These are phyloP conservation scores for Oligia strigilis DNA, from an alignment of 2,888 invertebrate genomes.

Conservation along the genomic window DNA sequence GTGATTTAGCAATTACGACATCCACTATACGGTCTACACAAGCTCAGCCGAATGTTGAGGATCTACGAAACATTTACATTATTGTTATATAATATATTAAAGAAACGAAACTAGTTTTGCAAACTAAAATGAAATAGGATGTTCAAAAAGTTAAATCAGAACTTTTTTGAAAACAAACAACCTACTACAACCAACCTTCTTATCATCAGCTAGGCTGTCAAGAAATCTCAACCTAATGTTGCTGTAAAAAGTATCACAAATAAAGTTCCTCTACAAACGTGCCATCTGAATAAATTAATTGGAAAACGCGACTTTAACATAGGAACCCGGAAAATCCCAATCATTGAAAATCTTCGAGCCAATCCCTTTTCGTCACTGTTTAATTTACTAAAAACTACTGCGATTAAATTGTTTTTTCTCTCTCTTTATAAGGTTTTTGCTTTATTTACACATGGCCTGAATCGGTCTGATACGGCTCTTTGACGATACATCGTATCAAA, in stretches of 20 bases:
- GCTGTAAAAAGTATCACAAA: slow-evolving; percentile 47
- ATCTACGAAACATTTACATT: slow-evolving; percentile 15
- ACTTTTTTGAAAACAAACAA: not conserved
- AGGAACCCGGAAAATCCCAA: slow-evolving; percentile 51
- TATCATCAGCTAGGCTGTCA: slow-evolving; percentile 1
- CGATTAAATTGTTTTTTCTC: slow-evolving; percentile 38
- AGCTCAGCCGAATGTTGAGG: not conserved
- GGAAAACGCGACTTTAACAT: slow-evolving; percentile 63
- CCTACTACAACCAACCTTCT: not conserved
- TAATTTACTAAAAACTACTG: slow-evolving; percentile 59
- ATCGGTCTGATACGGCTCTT: slow-evolving; percentile 28
- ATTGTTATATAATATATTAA: not conserved
- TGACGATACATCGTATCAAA: slow-evolving; percentile 28
- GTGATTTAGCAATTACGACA: not conserved
- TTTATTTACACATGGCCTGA: slow-evolving; percentile 34
- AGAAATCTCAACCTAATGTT: slow-evolving; percentile 30
- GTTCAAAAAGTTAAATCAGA: not conserved
- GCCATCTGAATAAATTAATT: slow-evolving; percentile 63
- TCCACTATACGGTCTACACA: not conserved
- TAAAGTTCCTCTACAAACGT: slow-evolving; percentile 43
- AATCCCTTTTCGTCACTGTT: slow-evolving; percentile 62
- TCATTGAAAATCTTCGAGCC: slow-evolving; percentile 45
- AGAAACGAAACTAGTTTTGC: slow-evolving; percentile 6
- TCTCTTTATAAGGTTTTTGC: slow-evolving; percentile 31
- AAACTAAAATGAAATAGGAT: not conserved